Conservation (phyloP, 2,888 invertebrate genomes). For the Alloscopus bannaensis region DNA sequence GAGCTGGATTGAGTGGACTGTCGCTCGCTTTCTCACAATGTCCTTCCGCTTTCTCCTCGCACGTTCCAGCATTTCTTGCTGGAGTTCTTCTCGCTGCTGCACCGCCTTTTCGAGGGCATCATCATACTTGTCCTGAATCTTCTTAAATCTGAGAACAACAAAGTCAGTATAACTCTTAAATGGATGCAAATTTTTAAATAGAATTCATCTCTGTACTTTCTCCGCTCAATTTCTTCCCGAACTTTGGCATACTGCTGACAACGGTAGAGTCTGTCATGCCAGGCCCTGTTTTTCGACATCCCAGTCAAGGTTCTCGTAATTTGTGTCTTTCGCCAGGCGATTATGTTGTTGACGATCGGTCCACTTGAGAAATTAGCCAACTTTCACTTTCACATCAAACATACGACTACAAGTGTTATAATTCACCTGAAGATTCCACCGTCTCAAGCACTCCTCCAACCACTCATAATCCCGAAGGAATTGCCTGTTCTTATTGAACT, state of each 20-base stretch:
- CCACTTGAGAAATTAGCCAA: slow-evolving; percentile 20
- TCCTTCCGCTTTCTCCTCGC: not conserved
- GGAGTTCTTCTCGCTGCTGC: not conserved
- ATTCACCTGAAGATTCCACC: slow-evolving; percentile 27
- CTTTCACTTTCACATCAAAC: not conserved
- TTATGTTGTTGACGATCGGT: slow-evolving; percentile 33
- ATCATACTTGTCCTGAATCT: not conserved
- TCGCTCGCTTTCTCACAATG: not conserved
- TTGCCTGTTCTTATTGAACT: slow-evolving; percentile 43
- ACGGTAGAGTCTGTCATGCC: not conserved
- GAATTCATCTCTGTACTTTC: slow-evolving; percentile 6
- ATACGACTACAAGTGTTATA: no score
- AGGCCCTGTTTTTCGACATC: slow-evolving; percentile 8
- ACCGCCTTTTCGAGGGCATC: not conserved
- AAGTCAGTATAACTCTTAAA: not conserved
- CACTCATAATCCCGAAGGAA: slow-evolving; percentile 46
- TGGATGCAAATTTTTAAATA: not conserved
- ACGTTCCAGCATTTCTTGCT: not conserved
- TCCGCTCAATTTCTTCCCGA: not conserved
- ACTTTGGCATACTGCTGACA: slow-evolving; percentile 4
- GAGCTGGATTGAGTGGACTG: not conserved
- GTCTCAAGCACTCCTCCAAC: slow-evolving; percentile 31
- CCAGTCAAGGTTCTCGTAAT: slow-evolving; percentile 32
- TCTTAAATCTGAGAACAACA: not conserved
- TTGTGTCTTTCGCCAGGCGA: slow-evolving; percentile 26